Percentiles rank a stretch among this genome's conserved stretches.
Conservation (phyloP, 2,797 vertebrate genomes). For the Avahi laniger region DNA sequence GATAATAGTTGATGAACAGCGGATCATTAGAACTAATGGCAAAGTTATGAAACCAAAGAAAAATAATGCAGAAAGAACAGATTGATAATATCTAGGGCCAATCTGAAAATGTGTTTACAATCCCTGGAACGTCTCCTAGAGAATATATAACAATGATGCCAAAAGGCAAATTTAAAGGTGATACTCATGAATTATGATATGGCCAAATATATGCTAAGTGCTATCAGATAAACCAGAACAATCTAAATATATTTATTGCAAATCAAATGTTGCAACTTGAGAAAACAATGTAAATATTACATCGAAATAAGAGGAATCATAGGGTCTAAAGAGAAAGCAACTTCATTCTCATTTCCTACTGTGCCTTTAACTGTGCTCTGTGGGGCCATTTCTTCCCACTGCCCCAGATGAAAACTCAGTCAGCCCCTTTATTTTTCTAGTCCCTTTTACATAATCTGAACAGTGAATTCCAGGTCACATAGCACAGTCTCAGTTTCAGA, state of each 20-base stretch:
- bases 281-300: background rate
- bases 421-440: background rate
- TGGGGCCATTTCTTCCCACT: background rate
- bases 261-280: background rate
- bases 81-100: background rate
- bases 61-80: background rate
- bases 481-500: background rate
- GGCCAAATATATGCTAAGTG: background rate
- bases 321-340: background rate
- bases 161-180: background rate
- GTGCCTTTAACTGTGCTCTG: background rate
- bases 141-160: background rate
- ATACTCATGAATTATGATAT: background rate
- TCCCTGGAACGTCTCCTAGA: background rate
- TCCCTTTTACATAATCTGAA: background rate
- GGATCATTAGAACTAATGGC: background rate
- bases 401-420: background rate
- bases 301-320: background rate
- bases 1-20: background rate
- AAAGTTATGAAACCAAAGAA: conserved; percentile 2
- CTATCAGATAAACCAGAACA: background rate
- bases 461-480: background rate
- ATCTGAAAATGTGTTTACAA: background rate
- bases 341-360: background rate
- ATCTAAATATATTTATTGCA: background rate